Evolutionary conservation across 1,140 invertebrate species (phyloP), one percentile per base, ranked within the genome.

Genomic region (Acromyrmex heyeri): DNA sequence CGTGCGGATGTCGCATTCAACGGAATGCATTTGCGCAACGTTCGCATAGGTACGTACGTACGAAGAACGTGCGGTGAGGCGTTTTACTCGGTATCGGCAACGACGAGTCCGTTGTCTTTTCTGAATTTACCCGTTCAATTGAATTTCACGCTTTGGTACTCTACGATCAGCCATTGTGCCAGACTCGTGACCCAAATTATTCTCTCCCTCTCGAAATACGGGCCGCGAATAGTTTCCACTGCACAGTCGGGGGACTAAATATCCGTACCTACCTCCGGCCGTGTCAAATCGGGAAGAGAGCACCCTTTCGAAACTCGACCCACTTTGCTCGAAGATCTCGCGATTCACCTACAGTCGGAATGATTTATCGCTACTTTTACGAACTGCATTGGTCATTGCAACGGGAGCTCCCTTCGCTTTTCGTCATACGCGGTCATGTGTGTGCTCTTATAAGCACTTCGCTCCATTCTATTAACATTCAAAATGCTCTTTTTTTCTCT

Each of bases 101-200:
- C 85, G 53, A 44, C 38, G 70, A 70, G 62, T 65, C 61, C 82
- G 44, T 62, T 73, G 90, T 87, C 82, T 86, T 92, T 89, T 87
- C 65, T 70, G 86, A 91, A 89, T 89, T 92, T 88, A 91, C 73
- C 86, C 76, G 78, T 91, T 91, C 91, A 85, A 92, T 92, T 89
- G 91, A 91, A 91, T 92, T 91, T 92, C 85, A 91, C 77, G 91
- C 79, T 91, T 88, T 88, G 86, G 34, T 85, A 81, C 64, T 30
- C 59, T 78, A 76, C 85, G 81, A 90, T 91, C 89, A 86, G 79
- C 87, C 38, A 92, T 91, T 92, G 91, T 91, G 62, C 85, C 57
- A 85, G 77, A 65, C 82, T 73, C 70, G 44, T 89, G 91, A 91
- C 89, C 91, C 55, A 89, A 91, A 91, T 92, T 85, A 89, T 91